Base-by-base conservation (phyloP, 2,888 invertebrate genomes). In the Trissolcus brochymenae region DNA sequence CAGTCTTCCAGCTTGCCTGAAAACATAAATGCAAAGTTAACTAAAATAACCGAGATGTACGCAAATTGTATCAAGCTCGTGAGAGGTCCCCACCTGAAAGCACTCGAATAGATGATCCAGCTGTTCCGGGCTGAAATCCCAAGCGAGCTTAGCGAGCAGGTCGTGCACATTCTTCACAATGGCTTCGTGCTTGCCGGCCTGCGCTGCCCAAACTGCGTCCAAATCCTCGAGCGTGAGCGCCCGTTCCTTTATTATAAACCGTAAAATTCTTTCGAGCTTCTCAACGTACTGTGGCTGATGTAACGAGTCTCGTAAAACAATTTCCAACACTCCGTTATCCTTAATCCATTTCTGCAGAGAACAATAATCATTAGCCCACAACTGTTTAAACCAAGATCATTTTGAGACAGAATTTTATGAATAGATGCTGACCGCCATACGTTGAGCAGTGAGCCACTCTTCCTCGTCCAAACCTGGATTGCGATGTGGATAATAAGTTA, bases 271-370 rank as follows among this genome's bases (percentile, higher is more conserved):
- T 88, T 99, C 98, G 86, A 99, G 90, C 87, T 98, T 96, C 86
- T 99, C 99, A 60, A 99, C 98, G 89, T 99, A 99, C 89, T 97
- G 96, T 0, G 98, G 98, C 89, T 98, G 98, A 90, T 99, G 99
- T 62, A 99, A 91, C 6, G 98, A 98, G 90, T 99, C 98, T 50
- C 97, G 92, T 80, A 99, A 91, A 14, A 98, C 98, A 84, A 98
- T 98, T 87, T 97, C 96, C 76, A 99, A 92, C 2, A 98, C 98
- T 86, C 96, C 94, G 86, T 98, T 98, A 87, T 98, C 96, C 84
- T 97, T 96, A 76, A 98, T 96, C 98, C 98, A 98, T 90, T 93
- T 94, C 95, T 96, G 86, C 9, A 17, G 17, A 1, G 6, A 16
- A 19, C 14, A 9, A 17, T 14, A 51, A 16, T 51, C 2, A 51